Evolutionary conservation across 2,113 vertebrate species (phyloP), one percentile per base, ranked within the genome.

Genomic region (Oxygymnocypris stewartii): DNA sequence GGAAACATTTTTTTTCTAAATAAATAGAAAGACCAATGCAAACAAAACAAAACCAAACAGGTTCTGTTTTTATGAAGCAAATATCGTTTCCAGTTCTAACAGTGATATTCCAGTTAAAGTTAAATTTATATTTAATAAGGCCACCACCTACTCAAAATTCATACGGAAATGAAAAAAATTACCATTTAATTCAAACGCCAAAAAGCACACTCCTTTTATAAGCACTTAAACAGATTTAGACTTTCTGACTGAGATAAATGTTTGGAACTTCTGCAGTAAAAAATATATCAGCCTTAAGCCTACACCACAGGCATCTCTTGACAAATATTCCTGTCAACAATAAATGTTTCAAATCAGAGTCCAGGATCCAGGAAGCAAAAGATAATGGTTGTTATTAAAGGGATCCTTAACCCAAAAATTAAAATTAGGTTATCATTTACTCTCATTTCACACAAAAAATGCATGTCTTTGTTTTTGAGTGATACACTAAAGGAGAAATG

Each of bases 251-350:
- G 57, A 59, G 57, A 61, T 61, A 61, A 61, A n/a, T 1, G 57
- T 61, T 61, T 61, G 57, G 57, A 61, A 61, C 57, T 61, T 61
- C 57, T 61, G 57, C 23, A n/a, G 57, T 61, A 61, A 61, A 61
- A n/a, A 59, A 61, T 61, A 20, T 23, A 61, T 61, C 20, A 61
- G 6, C 57, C 57, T 20, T 61, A 3, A 10, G 57, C 57, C 57
- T 61, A 61, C 57, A 61, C 23, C 57, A 2, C 57, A 61, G 57
- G 57, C 20, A n/a, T 10, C 57, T 61, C 57, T 59, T 3, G 57
- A 61, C 57, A 61, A 61, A 61, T 61, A n/a, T n/a, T 61, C 23
- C 23, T 61, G 57, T 61, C 23, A 61, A 61, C 57, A 61, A 4
- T n/a, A 61, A 59, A 59, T 59, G 54, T 59, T 59, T 59, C 20